These are phyloP conservation scores for Leucoma salicis DNA, from an alignment of 2,888 invertebrate genomes.

Conservation along the genomic window DNA sequence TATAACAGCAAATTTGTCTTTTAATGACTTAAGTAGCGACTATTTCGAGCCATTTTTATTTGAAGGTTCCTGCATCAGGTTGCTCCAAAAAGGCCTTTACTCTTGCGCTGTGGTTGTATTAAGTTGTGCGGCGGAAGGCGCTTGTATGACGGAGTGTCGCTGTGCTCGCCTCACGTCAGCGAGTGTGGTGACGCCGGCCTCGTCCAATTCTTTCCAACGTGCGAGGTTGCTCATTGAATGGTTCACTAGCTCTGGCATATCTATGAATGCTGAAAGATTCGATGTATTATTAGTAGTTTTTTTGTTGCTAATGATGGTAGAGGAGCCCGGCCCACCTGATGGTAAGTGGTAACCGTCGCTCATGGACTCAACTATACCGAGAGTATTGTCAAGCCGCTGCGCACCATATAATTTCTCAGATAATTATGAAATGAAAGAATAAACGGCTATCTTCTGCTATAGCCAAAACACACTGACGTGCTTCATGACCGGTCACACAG, in stretches of 20 bases:
- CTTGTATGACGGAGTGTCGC: slow-evolving; percentile 39
- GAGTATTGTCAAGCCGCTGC: too few relatives aligned
- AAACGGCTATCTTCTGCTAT: too few relatives aligned
- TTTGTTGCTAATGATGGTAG: too few relatives aligned
- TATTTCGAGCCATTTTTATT: slow-evolving; percentile 4
- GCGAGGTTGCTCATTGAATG: slow-evolving; percentile 93
- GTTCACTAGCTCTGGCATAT: slow-evolving; percentile 94
- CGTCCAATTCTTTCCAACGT: slow-evolving; percentile 94
- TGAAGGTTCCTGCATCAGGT: slow-evolving; percentile 1
- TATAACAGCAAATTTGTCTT: neutral
- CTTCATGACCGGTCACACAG: too few relatives aligned
- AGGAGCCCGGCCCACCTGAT: too few relatives aligned
- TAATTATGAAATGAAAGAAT: neutral
- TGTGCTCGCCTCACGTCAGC: slow-evolving; percentile 83
- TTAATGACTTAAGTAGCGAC: slow-evolving; percentile 7
- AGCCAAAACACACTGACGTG: too few relatives aligned
- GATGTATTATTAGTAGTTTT: neutral
- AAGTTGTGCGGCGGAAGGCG: slow-evolving; percentile 1
- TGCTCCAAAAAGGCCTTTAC: slow-evolving; percentile 20
- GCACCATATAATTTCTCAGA: too few relatives aligned
- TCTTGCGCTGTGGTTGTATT: slow-evolving; percentile 40
- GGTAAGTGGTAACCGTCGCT: too few relatives aligned
- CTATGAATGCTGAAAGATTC: slow-evolving; percentile 89
- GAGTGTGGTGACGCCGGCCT: slow-evolving; percentile 87
- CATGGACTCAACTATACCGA: too few relatives aligned